Base-by-base conservation (phyloP, 2,113 vertebrate species). In the Myotis lucifugus region DNA sequence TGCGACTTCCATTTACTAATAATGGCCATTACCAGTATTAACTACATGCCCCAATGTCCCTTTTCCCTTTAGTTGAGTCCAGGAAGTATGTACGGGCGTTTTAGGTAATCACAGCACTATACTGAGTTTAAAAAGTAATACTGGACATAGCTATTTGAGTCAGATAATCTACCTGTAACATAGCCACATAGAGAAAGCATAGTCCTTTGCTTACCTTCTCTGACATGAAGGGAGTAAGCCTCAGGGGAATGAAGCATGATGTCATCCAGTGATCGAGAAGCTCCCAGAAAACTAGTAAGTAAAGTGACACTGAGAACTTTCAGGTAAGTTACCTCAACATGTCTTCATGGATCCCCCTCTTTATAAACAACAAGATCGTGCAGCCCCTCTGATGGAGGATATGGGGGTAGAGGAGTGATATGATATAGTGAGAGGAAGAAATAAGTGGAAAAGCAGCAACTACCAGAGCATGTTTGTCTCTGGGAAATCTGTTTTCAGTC, bases 401-500 rank as follows among this genome's bases (percentile, higher is more conserved):
- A 23, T 50, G 12, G 12, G 3, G 83, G 10, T 10, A 18, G 6
- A 70, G 0, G 40, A 70, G 3, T 32, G 52, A 61, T 27, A 46
- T 29, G 52, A 82, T 11, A 77, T 0, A 76, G 5, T 61, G 13
- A 87, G 32, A 88, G 19, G 52, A 72, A 77, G n/a, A 82, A 46
- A n/a, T 48, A 78, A 34, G 25, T 52, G 15, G 69, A 73, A 29
- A 79, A 90, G 14, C 15, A 87, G 40, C 52, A 32, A 67, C 19
- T 34, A 50, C 32, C 21, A 52, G 29, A 70, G 3, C 6, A 8
- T 54, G 40, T 48, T 73, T 73, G 29, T 59, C 14, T 79, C 42
- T 52, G 76, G 67, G 40, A 87, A 89, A 81, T 76, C 48, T 88
- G 67, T 59, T 82, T 95, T 37, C 34, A 88, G n/a, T 69, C 69